phyloP scores from a whole-genome alignment of 2,113 vertebrate species.

The Emydocephalus ijimae region DNA sequence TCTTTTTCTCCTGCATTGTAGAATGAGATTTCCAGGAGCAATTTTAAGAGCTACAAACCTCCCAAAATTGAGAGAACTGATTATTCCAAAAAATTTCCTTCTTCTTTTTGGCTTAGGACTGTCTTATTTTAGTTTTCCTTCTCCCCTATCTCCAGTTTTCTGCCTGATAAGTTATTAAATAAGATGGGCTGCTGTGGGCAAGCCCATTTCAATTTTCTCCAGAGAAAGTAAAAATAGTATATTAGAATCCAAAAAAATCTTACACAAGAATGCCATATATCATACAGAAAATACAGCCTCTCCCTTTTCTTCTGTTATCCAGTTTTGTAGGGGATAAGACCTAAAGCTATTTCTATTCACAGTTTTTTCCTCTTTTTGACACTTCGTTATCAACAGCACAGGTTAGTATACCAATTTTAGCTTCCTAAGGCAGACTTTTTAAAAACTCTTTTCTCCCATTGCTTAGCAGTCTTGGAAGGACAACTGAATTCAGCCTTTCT shows the following conservation, averaged over 20 bases:
- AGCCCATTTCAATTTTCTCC: slow-evolving; percentile 4
- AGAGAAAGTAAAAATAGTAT: slow-evolving; percentile 10
- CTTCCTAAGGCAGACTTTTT: background rate
- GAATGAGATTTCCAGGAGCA: background rate
- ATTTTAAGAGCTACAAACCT: background rate
- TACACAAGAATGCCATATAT: background rate
- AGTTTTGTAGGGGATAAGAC: slow-evolving; percentile 4
- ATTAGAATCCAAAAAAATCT: slow-evolving; percentile 21
- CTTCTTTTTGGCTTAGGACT: background rate
- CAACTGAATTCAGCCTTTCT: background rate
- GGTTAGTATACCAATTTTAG: background rate
- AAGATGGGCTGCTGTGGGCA: background rate
- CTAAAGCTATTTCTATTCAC: slow-evolving; percentile 7
- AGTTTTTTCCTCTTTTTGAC: background rate
- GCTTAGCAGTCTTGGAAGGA: slow-evolving; percentile 10
- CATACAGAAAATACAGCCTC: background rate
- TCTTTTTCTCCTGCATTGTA: background rate
- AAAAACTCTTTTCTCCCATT: background rate
- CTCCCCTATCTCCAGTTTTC: background rate
- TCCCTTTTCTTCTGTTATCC: background rate
- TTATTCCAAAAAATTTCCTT: slow-evolving; percentile 4
- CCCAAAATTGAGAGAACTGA: background rate
- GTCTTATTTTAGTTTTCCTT: background rate
- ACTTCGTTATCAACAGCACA: background rate
- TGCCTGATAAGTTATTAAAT: slow-evolving; percentile 2